Percentiles rank a stretch among this genome's conserved stretches.
Conservation (phyloP, 2,888 invertebrate genomes). For the Isoperla grammatica region DNA sequence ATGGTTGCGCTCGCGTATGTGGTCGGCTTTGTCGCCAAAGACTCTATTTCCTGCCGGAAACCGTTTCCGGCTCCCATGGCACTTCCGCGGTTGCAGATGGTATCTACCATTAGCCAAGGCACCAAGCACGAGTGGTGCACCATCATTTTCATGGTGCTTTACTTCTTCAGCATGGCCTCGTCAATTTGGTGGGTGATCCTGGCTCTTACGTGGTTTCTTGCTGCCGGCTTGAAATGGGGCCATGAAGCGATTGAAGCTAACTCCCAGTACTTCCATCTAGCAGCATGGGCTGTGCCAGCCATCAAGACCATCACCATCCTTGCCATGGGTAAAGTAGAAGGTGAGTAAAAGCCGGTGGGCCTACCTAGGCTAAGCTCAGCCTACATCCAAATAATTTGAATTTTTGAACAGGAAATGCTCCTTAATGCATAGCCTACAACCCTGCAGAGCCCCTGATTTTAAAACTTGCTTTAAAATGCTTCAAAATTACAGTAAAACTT, state of each 20-base stretch:
- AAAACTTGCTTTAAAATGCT: too few relatives aligned
- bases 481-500: too few relatives aligned
- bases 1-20: conserved; percentile 92
- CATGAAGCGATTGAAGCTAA: conserved; percentile 97
- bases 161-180: conserved; percentile 95
- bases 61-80: conserved; percentile 68
- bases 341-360: conserved; percentile 46
- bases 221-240: conserved; percentile 95
- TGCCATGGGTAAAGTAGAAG: conserved; percentile 94
- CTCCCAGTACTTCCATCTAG: conserved; percentile 94
- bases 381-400: too few relatives aligned
- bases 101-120: conserved; percentile 82
- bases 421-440: too few relatives aligned
- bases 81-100: conserved; percentile 65
- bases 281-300: conserved; percentile 97
- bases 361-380: too few relatives aligned
- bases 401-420: too few relatives aligned
- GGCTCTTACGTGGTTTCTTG: conserved; percentile 94
- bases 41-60: conserved; percentile 76
- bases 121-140: conserved; percentile 81
- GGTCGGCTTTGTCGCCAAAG: conserved; percentile 76
- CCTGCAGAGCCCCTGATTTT: too few relatives aligned
- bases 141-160: conserved; percentile 91
- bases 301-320: conserved; percentile 91
- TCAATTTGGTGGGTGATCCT: conserved; percentile 98